A percentile compares a stretch with the other conserved stretches of the same genome.
Evolutionary conservation across 1,140 invertebrate genomes (phyloP).

Genomic region (Drosophila novamexicana): DNA sequence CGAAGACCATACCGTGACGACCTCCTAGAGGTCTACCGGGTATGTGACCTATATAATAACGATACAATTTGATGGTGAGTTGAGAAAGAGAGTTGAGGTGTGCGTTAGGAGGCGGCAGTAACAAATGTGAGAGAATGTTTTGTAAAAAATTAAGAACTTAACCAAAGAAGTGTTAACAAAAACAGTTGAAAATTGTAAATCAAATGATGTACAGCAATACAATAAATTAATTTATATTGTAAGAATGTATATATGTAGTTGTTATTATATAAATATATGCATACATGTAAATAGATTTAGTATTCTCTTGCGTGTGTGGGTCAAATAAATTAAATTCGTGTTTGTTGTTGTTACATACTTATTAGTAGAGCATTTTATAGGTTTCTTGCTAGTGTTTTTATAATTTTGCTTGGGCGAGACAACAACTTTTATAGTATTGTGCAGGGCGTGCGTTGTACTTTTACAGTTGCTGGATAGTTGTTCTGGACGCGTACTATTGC

Average conservation of each 20-base stretch:
- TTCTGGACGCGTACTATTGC: constrained; percentile 22
- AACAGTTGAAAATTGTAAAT: constrained; percentile 10
- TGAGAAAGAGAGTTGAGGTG: constrained; percentile 66
- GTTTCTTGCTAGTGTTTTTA: constrained; percentile 18
- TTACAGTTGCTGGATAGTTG: constrained; percentile 41
- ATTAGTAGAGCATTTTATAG: constrained; percentile 52
- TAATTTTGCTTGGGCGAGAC: constrained; percentile 23
- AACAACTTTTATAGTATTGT: constrained; percentile 30
- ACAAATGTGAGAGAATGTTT: constrained; percentile 29
- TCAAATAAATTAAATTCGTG: constrained; percentile 31
- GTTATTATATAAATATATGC: constrained; percentile 30
- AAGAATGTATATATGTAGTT: constrained; percentile 22
- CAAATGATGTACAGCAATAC: constrained; percentile 49
- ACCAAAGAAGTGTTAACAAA: constrained; percentile 5
- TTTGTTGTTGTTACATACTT: constrained; percentile 31
- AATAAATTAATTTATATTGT: constrained; percentile 33
- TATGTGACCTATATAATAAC: constrained; percentile 86
- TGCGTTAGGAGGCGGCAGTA: constrained; percentile 58
- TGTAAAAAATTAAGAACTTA: background rate
- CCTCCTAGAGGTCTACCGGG: constrained; percentile 88
- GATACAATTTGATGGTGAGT: constrained; percentile 84
- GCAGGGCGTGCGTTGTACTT: constrained; percentile 47
- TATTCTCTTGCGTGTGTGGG: constrained; percentile 54
- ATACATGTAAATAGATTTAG: constrained; percentile 23
- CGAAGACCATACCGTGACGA: constrained; percentile 89